Conservation (phyloP, 2,888 invertebrate genomes). For the Nomada hirtipes region DNA sequence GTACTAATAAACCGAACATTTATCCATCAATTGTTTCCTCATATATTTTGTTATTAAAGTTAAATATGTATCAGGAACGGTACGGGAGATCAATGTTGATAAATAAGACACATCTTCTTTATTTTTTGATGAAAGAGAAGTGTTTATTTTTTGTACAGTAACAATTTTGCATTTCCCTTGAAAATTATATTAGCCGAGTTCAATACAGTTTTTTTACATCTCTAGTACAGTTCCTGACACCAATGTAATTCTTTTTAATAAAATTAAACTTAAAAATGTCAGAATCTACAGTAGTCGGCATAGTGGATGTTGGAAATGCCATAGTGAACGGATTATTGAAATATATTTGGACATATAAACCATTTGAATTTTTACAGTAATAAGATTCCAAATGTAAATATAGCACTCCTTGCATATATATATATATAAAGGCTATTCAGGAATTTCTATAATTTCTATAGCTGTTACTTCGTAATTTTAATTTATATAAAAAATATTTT, state of each 20-base stretch:
- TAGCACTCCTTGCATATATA: conserved; percentile 6
- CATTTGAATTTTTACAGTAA: conserved; percentile 2
- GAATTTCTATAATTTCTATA: conserved; percentile 28
- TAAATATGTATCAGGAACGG: conserved; percentile 75
- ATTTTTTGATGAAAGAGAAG: conserved; percentile 81
- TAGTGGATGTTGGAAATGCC: conserved; percentile 2
- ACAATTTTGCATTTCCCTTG: conserved; percentile 65
- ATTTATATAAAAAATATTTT: conserved; percentile 48
- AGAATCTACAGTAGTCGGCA: conserved; percentile 3
- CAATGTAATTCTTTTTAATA: conserved; percentile 27
- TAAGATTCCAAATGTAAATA: conserved; percentile 19
- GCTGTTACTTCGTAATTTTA: conserved; percentile 21
- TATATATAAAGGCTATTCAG: conserved; percentile 23
- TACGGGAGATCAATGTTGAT: conserved; percentile 76
- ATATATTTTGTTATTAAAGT: conserved; percentile 11
- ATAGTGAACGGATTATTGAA: conserved; percentile 16
- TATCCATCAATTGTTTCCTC: not conserved
- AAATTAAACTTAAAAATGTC: conserved; percentile 4
- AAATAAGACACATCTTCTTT: conserved; percentile 79
- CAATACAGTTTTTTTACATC: conserved; percentile 52
- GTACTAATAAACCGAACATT: not conserved
- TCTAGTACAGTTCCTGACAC: conserved; percentile 80
- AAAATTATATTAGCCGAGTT: conserved; percentile 42
- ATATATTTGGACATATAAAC: conserved; percentile 27
- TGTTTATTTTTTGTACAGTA: conserved; percentile 83